Conservation (phyloP, 2,113 vertebrate species). For the Delphinapterus leucas region DNA sequence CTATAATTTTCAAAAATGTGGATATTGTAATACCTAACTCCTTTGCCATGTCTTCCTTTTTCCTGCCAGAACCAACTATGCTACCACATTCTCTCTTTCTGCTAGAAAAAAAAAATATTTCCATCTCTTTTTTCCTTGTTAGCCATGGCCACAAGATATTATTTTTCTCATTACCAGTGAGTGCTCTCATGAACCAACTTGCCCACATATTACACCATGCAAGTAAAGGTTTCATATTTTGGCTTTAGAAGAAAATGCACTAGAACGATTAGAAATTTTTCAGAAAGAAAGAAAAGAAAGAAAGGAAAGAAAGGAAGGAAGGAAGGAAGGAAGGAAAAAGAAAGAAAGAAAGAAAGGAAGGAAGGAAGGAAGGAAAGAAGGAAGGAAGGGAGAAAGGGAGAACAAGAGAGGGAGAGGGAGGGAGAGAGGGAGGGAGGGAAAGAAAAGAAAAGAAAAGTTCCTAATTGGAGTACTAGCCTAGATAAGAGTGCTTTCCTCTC, state of each 20-base stretch:
- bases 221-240: background rate
- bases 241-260: background rate
- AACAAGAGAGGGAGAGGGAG: no score
- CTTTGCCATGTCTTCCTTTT: background rate
- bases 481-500: background rate
- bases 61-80: background rate
- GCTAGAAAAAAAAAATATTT: background rate
- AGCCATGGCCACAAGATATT: background rate
- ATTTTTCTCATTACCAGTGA: background rate
- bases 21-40: background rate
- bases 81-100: background rate
- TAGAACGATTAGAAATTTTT: background rate
- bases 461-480: background rate
- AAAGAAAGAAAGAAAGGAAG: background rate
- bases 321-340: no score
- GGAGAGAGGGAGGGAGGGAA: no score
- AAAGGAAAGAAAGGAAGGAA: accelerated
- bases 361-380: background rate
- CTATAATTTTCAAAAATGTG: background rate
- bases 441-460: background rate
- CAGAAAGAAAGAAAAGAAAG: background rate
- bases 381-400: background rate
- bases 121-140: background rate
- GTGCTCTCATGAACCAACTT: background rate
- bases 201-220: background rate